Evolutionary conservation across 2,113 vertebrate genomes (phyloP).

Genomic region (Ictalurus punctatus): DNA sequence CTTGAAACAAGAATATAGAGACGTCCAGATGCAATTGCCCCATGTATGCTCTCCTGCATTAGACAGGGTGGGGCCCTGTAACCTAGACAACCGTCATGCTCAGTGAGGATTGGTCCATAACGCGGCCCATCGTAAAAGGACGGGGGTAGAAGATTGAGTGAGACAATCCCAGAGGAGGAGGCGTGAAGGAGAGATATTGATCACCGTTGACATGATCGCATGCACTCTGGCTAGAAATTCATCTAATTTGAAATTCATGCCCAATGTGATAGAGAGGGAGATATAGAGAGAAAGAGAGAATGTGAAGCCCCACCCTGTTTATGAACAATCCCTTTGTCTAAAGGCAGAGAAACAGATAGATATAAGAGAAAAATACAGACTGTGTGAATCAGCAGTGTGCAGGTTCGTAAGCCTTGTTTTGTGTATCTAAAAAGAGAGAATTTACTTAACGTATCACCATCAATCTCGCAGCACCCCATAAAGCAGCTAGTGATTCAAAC

Average conservation of each 20-base stretch:
- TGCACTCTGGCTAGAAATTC: not conserved
- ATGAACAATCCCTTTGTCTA: slow-evolving; percentile 29
- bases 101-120: slow-evolving; percentile 32
- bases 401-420: not conserved
- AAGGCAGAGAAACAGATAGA: slow-evolving; percentile 7
- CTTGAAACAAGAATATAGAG: not conserved
- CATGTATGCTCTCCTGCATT: slow-evolving; percentile 3
- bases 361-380: slow-evolving; percentile 14
- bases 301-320: not conserved
- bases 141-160: slow-evolving; percentile 37
- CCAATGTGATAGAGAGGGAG: slow-evolving; percentile 5
- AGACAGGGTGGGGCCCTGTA: slow-evolving; percentile 48
- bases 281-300: not conserved
- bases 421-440: slow-evolving; percentile 3
- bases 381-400: not conserved
- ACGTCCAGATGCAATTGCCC: not conserved
- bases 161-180: slow-evolving; percentile 25
- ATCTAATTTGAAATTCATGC: slow-evolving; percentile 29
- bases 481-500: slow-evolving; percentile 24
- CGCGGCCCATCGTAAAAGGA: slow-evolving; percentile 8
- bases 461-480: slow-evolving; percentile 27
- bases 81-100: slow-evolving; percentile 51
- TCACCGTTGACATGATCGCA: slow-evolving; percentile 19
- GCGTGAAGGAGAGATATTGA: slow-evolving; percentile 33
- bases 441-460: slow-evolving; percentile 22